Conservation (phyloP, 2,113 vertebrate species). For the Apaloderma vittatum region DNA sequence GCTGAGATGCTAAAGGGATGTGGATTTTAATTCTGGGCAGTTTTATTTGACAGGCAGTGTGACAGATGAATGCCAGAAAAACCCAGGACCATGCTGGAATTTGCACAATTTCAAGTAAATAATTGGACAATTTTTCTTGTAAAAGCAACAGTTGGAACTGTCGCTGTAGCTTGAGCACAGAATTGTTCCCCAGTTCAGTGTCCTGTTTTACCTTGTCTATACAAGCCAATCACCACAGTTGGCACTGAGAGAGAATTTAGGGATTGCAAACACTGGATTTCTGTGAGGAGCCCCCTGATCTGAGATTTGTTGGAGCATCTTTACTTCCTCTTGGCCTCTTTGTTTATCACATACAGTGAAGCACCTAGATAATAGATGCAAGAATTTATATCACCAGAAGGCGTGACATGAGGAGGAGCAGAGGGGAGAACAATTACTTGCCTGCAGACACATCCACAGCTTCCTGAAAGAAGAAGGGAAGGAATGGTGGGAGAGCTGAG, state of each 20-base stretch:
- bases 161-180: not conserved
- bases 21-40: constrained; percentile 71
- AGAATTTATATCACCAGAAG: not conserved
- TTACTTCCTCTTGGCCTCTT: not conserved
- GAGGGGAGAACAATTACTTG: not conserved
- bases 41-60: constrained; percentile 47
- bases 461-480: not conserved
- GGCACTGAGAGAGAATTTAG: not conserved
- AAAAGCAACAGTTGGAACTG: not conserved
- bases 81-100: not conserved
- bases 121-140: not conserved
- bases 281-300: not conserved
- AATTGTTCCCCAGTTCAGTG: not conserved
- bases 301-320: not conserved
- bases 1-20: constrained; percentile 59
- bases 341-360: not conserved
- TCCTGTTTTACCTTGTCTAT: not conserved
- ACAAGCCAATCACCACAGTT: not conserved
- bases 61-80: constrained; percentile 57
- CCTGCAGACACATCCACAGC: not conserved
- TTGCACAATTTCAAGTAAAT: constrained; percentile 17
- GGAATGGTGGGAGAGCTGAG: not conserved
- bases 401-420: not conserved
- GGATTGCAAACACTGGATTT: not conserved
- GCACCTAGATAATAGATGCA: fast-evolving